These are phyloP conservation scores for Sebastes diploproa DNA, from an alignment of 2,797 vertebrate genomes.

Conservation along the genomic window DNA sequence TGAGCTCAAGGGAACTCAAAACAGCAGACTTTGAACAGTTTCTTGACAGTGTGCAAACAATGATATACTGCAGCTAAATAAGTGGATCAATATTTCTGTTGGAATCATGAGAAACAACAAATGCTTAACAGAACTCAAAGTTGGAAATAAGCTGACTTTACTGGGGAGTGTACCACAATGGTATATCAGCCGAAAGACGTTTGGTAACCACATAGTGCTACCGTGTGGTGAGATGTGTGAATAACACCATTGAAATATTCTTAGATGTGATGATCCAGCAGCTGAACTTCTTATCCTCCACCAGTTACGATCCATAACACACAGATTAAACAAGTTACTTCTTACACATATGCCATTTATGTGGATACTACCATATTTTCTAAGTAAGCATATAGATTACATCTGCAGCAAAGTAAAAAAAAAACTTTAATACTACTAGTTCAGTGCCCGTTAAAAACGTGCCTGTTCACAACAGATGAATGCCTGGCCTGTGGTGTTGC, in stretches of 20 bases:
- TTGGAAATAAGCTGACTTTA: neutral
- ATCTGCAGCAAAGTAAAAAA: neutral
- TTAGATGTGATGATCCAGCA: neutral
- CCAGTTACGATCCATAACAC: neutral
- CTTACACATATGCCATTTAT: too few species aligned
- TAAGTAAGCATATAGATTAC: neutral
- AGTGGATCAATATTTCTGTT: neutral
- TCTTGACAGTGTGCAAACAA: neutral
- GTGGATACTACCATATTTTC: neutral
- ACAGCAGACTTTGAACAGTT: neutral
- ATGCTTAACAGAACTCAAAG: neutral
- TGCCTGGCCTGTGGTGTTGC: too few species aligned
- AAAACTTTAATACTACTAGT: too few species aligned
- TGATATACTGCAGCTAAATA: neutral
- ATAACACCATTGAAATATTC: neutral
- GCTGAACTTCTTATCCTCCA: neutral
- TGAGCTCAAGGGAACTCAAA: neutral
- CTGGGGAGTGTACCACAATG: neutral
- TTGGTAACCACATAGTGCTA: neutral
- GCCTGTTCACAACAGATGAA: too few species aligned
- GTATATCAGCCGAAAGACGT: neutral
- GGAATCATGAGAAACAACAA: neutral
- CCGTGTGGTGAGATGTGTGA: slow-evolving; percentile 10
- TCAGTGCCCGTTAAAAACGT: too few species aligned
- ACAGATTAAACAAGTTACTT: too few species aligned